These are phyloP conservation scores for Novumbra hubbsi DNA, from an alignment of 2,797 vertebrate genomes.

Conservation along the genomic window DNA sequence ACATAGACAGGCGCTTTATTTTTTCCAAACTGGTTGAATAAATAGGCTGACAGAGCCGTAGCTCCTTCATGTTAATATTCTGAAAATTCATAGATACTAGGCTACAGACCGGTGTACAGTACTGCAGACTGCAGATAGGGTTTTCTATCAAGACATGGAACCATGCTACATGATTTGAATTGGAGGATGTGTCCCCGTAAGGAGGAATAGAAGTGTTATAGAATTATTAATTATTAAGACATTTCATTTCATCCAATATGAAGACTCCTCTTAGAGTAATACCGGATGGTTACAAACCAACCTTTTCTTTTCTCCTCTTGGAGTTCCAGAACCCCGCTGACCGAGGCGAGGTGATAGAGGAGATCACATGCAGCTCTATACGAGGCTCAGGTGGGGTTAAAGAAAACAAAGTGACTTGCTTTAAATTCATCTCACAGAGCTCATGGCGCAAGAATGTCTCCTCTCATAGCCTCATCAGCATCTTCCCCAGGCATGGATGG, in stretches of 20 bases:
- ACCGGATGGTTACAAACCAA: too few relatives aligned
- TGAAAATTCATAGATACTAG: background rate
- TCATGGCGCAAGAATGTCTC: conserved; percentile 14
- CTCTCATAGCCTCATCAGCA: conserved; percentile 2
- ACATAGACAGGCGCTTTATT: background rate
- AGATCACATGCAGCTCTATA: background rate
- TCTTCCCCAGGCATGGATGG: background rate
- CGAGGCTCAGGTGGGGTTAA: conserved; percentile 1
- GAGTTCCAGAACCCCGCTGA: too few relatives aligned
- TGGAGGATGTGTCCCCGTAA: too few relatives aligned
- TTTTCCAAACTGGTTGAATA: background rate
- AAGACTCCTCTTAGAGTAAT: too few relatives aligned
- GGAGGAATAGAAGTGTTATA: too few relatives aligned
- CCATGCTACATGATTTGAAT: too few relatives aligned
- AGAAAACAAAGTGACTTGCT: conserved; percentile 1
- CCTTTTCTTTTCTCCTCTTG: too few relatives aligned
- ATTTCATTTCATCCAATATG: too few relatives aligned
- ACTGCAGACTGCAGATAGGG: background rate
- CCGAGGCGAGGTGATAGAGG: background rate
- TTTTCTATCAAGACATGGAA: too few relatives aligned
- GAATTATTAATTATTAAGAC: too few relatives aligned
- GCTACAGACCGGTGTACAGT: background rate
- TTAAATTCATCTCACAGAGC: conserved; percentile 25
- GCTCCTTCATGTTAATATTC: background rate
- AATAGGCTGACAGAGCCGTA: background rate